Conservation (phyloP, 2,888 invertebrate species). For the Drosophila imparisetae region DNA sequence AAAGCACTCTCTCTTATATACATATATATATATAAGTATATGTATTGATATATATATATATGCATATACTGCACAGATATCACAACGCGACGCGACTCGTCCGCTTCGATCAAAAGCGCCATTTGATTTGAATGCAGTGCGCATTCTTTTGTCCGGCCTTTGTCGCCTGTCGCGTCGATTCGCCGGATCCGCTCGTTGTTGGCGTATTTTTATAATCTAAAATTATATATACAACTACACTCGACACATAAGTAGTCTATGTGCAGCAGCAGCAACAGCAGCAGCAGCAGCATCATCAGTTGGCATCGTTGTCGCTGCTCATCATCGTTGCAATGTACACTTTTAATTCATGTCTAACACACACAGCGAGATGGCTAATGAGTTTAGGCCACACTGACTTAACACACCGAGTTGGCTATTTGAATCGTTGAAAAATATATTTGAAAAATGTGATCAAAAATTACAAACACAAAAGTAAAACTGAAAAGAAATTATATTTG, state of each 20-base stretch:
- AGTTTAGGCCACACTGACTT: conserved; percentile 45
- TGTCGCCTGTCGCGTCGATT: conserved; percentile 49
- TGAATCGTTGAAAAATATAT: not conserved
- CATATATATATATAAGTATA: not conserved
- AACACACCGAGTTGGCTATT: not conserved
- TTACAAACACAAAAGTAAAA: not conserved
- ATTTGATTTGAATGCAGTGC: conserved; percentile 73
- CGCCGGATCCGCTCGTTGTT: conserved; percentile 48
- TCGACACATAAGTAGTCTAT: conserved; percentile 46
- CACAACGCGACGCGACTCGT: conserved; percentile 48
- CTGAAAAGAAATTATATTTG: not conserved
- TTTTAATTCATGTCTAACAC: conserved; percentile 75
- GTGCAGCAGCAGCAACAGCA: conserved; percentile 31
- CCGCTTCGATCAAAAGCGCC: conserved; percentile 73
- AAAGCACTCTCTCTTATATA: conserved; percentile 10
- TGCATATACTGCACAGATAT: conserved; percentile 11
- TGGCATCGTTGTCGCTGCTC: conserved; percentile 51
- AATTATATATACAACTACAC: conserved; percentile 62
- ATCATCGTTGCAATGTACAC: conserved; percentile 68
- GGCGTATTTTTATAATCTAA: conserved; percentile 76
- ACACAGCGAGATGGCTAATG: conserved; percentile 33
- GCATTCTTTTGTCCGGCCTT: conserved; percentile 74
- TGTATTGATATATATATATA: not conserved
- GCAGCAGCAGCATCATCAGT: conserved; percentile 19
- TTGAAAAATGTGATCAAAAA: not conserved